These are phyloP conservation scores for Chitala chitala DNA, from an alignment of 2,113 vertebrate genomes.

Conservation along the genomic window DNA sequence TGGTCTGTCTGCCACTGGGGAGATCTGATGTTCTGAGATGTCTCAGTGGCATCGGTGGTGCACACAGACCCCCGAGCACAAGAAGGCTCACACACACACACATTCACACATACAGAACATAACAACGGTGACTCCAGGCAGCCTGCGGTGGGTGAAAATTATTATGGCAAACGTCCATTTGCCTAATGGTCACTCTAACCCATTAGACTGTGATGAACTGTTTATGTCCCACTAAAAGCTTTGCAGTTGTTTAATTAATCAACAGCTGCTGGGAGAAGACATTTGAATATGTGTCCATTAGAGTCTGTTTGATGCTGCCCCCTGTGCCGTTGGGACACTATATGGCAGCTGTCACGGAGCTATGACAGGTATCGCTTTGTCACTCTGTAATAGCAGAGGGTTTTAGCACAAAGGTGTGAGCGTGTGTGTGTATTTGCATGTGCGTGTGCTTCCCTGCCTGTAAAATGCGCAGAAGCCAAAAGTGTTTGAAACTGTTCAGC, in stretches of 20 bases:
- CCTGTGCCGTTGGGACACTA: background rate
- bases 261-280: background rate
- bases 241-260: constrained; percentile 17
- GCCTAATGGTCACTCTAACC: constrained; percentile 30
- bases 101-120: background rate
- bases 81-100: constrained; percentile 14
- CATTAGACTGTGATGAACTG: background rate
- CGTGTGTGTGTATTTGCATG: background rate
- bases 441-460: background rate
- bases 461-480: too few species aligned
- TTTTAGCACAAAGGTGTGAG: background rate
- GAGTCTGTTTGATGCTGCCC: constrained; percentile 14
- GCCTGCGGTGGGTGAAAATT: background rate
- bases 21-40: too few species aligned
- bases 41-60: background rate
- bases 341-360: background rate
- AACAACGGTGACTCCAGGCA: too few species aligned
- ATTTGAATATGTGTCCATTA: constrained; percentile 16
- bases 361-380: background rate
- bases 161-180: constrained; percentile 39
- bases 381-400: background rate
- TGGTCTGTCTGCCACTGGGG: too few species aligned
- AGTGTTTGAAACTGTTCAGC: too few species aligned
- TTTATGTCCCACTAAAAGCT: constrained; percentile 15
- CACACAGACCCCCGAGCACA: background rate